phyloP scores from a whole-genome alignment of 2,113 vertebrate genomes.

The Oostethus manadensis region DNA sequence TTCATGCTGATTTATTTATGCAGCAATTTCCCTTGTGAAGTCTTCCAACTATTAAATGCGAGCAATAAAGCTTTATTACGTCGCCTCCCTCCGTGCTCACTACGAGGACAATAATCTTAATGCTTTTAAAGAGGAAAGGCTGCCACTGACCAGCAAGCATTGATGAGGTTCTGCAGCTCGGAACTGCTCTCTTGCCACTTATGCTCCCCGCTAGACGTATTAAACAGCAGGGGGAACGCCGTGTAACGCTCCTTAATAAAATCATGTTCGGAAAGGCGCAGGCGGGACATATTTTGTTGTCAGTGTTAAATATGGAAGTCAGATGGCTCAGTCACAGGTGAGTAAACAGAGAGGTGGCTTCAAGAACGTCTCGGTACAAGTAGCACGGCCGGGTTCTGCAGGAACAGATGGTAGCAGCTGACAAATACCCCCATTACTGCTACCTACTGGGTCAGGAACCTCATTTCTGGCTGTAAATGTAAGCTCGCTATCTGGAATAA shows the following conservation, averaged over 20 bases:
- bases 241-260: constrained; percentile 11
- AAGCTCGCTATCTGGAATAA: background rate
- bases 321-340: constrained; percentile 50
- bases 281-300: constrained; percentile 3
- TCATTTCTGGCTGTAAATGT: constrained; percentile 20
- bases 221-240: constrained; percentile 10
- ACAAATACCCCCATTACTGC: constrained; percentile 23
- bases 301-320: constrained; percentile 40
- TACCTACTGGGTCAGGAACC: constrained; percentile 23
- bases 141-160: background rate
- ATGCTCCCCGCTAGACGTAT: constrained; percentile 7
- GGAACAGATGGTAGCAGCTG: constrained; percentile 46
- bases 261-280: constrained; percentile 3
- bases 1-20: constrained; percentile 5
- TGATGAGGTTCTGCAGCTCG: constrained; percentile 3
- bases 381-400: constrained; percentile 1
- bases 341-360: constrained; percentile 27
- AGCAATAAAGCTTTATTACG: constrained; percentile 9
- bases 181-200: constrained; percentile 5
- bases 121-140: constrained; percentile 3
- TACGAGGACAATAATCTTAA: constrained; percentile 6
- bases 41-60: constrained; percentile 6
- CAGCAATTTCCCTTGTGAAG: constrained; percentile 17
- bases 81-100: background rate
- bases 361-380: constrained; percentile 27